Conservation (phyloP, 2,113 vertebrate species). For the rabbit (Oryctolagus cuniculus) region mOryCun1.1 NC_091453.1:49333501-49334000, state of each 20-base stretch:
- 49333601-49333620: not conserved
- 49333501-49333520: not conserved
- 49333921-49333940: too few relatives aligned
- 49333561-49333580: not conserved
- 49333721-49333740: not conserved
- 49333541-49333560: not conserved
- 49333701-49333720: not conserved
- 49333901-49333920: not conserved
- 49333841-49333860: not conserved
- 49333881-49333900: not conserved
- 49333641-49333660: not conserved
- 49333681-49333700: conserved; percentile 21
- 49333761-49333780: not conserved
- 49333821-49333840: not conserved
- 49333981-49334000: too few relatives aligned
- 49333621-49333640: not conserved
- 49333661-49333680: not conserved
- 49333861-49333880: conserved; percentile 23
- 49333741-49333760: not conserved
- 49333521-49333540: not conserved
- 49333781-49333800: not conserved
- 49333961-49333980: too few relatives aligned
- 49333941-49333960: too few relatives aligned
- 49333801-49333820: not conserved
- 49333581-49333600: not conserved